Conservation (phyloP, 2,113 vertebrate species). For the Pandion haliaetus region DNA sequence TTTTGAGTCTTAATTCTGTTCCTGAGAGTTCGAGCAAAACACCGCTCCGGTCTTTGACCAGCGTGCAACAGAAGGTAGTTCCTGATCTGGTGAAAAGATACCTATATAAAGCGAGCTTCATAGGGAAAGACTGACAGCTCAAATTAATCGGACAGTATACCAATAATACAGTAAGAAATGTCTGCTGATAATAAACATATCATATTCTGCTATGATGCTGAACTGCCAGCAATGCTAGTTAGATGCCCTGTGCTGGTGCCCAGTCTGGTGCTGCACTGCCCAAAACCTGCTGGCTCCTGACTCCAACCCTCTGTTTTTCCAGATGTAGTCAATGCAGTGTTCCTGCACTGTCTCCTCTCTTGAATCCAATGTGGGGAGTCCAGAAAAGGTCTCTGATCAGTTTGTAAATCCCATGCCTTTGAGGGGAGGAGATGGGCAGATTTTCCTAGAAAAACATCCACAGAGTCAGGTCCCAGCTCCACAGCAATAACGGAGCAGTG, state of each 20-base stretch:
- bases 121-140: not conserved
- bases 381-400: not conserved
- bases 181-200: not conserved
- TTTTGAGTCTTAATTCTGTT: too few species aligned
- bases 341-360: not conserved
- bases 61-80: too few species aligned
- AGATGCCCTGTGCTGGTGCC: not conserved
- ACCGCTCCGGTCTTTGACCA: too few species aligned
- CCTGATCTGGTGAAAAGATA: not conserved
- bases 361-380: not conserved
- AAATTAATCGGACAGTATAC: not conserved
- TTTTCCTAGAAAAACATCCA: not conserved
- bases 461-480: not conserved
- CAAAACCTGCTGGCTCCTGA: not conserved
- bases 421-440: not conserved
- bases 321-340: rapidly evolving
- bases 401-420: not conserved
- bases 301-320: not conserved
- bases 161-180: not conserved
- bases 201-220: not conserved
- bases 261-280: rapidly evolving
- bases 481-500: not conserved
- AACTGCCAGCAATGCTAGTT: not conserved
- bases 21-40: too few species aligned
- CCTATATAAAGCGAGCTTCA: not conserved